Evolutionary conservation across 2,113 vertebrate genomes (phyloP), one percentile per base, ranked within the genome.

Genomic region (Paraplagusia blochii): DNA sequence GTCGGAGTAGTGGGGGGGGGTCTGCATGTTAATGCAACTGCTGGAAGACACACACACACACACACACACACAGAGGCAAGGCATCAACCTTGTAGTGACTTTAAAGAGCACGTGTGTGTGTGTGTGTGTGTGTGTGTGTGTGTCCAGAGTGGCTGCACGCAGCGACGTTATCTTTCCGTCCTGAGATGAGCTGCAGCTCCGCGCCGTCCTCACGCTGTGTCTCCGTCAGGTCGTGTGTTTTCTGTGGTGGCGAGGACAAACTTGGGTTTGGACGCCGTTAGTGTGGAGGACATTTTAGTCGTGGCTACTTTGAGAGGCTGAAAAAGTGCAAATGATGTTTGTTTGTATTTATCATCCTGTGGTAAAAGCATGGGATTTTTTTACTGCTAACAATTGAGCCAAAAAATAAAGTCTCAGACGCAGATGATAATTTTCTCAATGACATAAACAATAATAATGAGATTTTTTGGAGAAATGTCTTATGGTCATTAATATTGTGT

Each of bases 81-180:
- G 49, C 70, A 55, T 55, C 83, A 78, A 88, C 88, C 85, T 89
- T 88, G 82, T 52, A 38, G 53, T 83, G 88, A 82, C 80, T 76
- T 87, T 80, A 83, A 74, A 77, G 64, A 36, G 10, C 58, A 40
- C 63, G 59, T 44, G 70, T 69, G 73, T 50, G 11, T 66, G 54
- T 33, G 11, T 13, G 61, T 68, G 69, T 8, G 59, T 44, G 70
- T 69, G 73, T 50, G 11, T 66, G 54, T 33, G 11, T 13, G 61
- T 68, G 69, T 69, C 66, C 35, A 66, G 77, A 68, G 74, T 1
- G 58, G 67, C 64, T 4, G 1, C 77, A 75, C 49, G 62, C 70
- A 48, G 77, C 19, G 77, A 72, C 44, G 19, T 53, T 38, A 75
- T 70, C 81, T 66, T 52, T 61, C 45, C 52, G 53, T 65, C 49